phyloP scores from a whole-genome alignment of 2,888 invertebrate species.

The Tiphia femorata region DNA sequence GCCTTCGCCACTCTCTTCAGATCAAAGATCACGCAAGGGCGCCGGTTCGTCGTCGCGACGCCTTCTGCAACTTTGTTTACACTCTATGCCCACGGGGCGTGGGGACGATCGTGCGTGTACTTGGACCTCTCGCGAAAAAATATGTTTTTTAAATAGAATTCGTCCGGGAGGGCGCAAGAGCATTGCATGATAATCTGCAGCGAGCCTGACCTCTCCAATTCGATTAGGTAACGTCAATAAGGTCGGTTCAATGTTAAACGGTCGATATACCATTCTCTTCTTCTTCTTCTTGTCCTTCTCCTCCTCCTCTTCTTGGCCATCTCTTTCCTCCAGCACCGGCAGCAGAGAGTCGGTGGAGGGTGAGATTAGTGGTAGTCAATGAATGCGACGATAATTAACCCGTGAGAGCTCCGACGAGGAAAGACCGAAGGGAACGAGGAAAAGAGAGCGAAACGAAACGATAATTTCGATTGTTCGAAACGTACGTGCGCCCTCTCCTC shows the following conservation, averaged over 20 bases:
- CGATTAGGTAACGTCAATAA: conserved; percentile 62
- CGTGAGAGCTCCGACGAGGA: too few species aligned
- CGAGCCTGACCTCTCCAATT: conserved; percentile 62
- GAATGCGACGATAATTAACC: too few species aligned
- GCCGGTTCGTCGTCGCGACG: conserved; percentile 25
- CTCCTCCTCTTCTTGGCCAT: too few species aligned
- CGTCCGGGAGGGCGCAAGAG: conserved; percentile 9
- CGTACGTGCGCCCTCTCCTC: too few species aligned
- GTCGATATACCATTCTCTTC: conserved; percentile 30
- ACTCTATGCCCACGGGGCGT: conserved; percentile 9
- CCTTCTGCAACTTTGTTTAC: neutral
- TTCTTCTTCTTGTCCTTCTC: neutral
- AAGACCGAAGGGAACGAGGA: too few species aligned
- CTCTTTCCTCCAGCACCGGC: too few species aligned
- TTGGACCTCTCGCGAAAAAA: conserved; percentile 35
- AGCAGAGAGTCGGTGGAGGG: too few species aligned
- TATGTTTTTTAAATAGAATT: conserved; percentile 44
- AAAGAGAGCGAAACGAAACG: too few species aligned
- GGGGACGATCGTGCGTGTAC: conserved; percentile 4
- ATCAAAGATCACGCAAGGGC: conserved; percentile 50
- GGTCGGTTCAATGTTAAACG: conserved; percentile 59
- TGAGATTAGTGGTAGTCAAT: too few species aligned
- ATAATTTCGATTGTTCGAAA: too few species aligned
- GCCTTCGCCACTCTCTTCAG: conserved; percentile 38
- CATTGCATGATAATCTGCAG: conserved; percentile 43